Evolutionary conservation across 2,888 invertebrate species (phyloP).

Genomic region (Pterostichus niger): DNA sequence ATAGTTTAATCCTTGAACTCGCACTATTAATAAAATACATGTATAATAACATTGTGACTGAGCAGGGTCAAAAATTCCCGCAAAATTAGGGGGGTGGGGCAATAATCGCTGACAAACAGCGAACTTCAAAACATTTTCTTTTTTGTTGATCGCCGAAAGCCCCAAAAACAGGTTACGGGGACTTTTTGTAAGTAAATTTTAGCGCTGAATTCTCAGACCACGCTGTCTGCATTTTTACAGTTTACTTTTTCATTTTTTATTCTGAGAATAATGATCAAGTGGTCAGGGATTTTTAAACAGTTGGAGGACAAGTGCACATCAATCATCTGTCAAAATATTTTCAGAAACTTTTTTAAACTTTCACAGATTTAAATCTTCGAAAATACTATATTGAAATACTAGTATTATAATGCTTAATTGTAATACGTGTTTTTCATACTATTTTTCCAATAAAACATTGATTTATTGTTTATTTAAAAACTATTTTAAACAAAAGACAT

Average conservation of each 20-base stretch:
- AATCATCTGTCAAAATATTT: not conserved
- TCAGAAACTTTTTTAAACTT: no score
- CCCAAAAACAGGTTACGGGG: not conserved
- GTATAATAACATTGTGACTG: not conserved
- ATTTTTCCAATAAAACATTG: no score
- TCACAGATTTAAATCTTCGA: no score
- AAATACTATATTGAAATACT: no score
- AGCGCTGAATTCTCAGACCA: not conserved
- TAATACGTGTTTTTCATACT: no score
- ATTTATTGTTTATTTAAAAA: no score
- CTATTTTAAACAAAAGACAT: no score
- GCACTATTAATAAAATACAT: not conserved
- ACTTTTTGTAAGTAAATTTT: not conserved
- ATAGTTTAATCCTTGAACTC: not conserved
- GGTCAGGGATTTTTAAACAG: conserved; percentile 1
- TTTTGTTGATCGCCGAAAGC: not conserved
- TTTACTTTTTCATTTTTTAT: not conserved
- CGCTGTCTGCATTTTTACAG: conserved; percentile 14
- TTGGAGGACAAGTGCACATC: not conserved
- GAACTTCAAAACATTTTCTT: not conserved
- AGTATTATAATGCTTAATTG: no score
- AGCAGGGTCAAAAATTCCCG: conserved; percentile 15
- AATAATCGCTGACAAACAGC: not conserved
- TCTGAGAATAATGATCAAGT: not conserved
- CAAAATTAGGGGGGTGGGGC: not conserved